These are phyloP conservation scores for Lepidotrigona ventralis DNA, from an alignment of 1,140 invertebrate species.

Conservation along the genomic window DNA sequence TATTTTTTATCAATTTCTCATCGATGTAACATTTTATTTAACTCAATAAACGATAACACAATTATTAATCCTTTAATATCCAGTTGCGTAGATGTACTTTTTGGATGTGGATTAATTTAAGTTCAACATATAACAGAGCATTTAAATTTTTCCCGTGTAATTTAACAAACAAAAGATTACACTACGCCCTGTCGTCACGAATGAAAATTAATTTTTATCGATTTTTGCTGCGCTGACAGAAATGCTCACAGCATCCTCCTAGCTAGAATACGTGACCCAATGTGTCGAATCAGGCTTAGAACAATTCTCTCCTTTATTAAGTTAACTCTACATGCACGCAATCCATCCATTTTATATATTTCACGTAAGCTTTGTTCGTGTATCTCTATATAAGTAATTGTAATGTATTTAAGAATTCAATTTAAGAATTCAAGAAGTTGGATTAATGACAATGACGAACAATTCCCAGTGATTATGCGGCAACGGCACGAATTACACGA, in stretches of 20 bases:
- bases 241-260: conserved; percentile 11
- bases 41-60: not conserved
- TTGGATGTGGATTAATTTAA: no score
- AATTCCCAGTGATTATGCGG: not conserved
- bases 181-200: conserved; percentile 5
- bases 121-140: not conserved
- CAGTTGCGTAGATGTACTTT: not conserved
- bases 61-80: not conserved
- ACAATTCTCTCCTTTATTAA: conserved; percentile 34
- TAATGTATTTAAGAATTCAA: conserved; percentile 18
- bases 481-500: not conserved
- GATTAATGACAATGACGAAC: not conserved
- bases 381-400: conserved; percentile 39
- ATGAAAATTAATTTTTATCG: conserved; percentile 59
- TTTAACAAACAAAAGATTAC: conserved; percentile 20
- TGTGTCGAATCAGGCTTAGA: conserved; percentile 51
- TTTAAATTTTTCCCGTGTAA: not conserved
- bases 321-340: conserved; percentile 45
- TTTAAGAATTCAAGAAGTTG: not conserved
- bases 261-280: conserved; percentile 57
- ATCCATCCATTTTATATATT: conserved; percentile 58
- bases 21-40: not conserved
- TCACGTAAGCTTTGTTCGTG: not conserved
- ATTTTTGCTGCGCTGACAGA: conserved; percentile 25
- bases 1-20: not conserved